Conservation (phyloP, 2,797 vertebrate species). For the Hydrophis major region DNA sequence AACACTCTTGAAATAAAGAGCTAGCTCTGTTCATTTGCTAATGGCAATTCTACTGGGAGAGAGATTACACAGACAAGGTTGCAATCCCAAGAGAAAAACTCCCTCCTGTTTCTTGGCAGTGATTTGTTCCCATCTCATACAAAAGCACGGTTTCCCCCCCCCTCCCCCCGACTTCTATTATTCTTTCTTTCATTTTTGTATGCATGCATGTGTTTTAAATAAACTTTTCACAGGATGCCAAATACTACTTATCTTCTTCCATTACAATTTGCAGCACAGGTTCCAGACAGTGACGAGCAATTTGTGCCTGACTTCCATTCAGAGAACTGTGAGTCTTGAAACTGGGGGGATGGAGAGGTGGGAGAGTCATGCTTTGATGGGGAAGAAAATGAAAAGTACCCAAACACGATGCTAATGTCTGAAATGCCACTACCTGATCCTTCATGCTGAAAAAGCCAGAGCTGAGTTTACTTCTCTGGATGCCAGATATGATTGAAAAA, state of each 20-base stretch:
- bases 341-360: neutral
- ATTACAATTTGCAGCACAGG: slow-evolving; percentile 85
- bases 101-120: neutral
- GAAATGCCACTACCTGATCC: neutral
- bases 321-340: slow-evolving; percentile 90
- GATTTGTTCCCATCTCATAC: neutral
- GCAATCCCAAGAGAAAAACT: slow-evolving; percentile 22
- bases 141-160: neutral
- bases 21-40: neutral
- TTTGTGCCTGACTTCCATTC: slow-evolving; percentile 97
- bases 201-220: slow-evolving; percentile 25
- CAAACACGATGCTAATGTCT: neutral
- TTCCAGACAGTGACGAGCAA: slow-evolving; percentile 96
- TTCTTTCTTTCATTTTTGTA: neutral
- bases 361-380: neutral
- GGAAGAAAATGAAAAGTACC: neutral
- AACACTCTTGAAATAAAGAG: neutral
- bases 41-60: slow-evolving; percentile 17
- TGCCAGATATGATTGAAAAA: too few species aligned
- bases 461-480: neutral
- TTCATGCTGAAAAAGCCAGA: neutral
- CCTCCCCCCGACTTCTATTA: neutral
- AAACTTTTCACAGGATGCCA: neutral
- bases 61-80: neutral
- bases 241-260: slow-evolving; percentile 20